These are phyloP conservation scores for Caenorhabditis sulstoni DNA, from an alignment of 2,888 invertebrate genomes.

Conservation along the genomic window DNA sequence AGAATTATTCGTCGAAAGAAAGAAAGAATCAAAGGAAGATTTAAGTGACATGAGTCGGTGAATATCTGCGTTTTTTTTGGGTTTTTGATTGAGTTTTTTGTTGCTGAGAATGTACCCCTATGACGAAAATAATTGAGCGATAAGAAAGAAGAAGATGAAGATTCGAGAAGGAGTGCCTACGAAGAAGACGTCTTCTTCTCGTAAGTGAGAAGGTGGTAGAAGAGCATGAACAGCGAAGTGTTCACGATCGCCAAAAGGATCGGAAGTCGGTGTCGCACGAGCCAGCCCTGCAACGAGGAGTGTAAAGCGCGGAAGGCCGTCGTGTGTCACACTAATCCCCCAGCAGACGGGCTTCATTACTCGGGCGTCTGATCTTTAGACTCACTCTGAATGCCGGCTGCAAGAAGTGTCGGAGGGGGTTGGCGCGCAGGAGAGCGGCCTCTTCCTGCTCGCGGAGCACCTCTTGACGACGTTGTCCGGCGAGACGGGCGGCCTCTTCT, in stretches of 20 bases:
- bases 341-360: constrained; percentile 26
- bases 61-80: not conserved
- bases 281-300: constrained; percentile 78
- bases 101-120: constrained; percentile 27
- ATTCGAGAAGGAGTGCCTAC: constrained; percentile 19
- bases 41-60: constrained; percentile 33
- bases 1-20: constrained; percentile 36
- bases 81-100: constrained; percentile 1
- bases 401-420: constrained; percentile 94
- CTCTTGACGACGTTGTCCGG: constrained; percentile 94
- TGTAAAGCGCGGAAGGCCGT: too few species aligned
- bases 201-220: constrained; percentile 79
- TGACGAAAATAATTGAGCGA: constrained; percentile 47
- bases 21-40: constrained; percentile 20
- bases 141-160: not conserved
- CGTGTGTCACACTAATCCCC: too few species aligned
- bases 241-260: constrained; percentile 77
- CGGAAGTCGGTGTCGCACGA: constrained; percentile 76
- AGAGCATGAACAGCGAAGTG: constrained; percentile 76
- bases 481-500: constrained; percentile 90
- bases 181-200: constrained; percentile 68
- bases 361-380: constrained; percentile 49
- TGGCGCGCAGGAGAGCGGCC: constrained; percentile 92
- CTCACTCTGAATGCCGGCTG: constrained; percentile 97
- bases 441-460: constrained; percentile 92